A percentile compares a stretch with the other conserved stretches of the same genome.
phyloP scores from a whole-genome alignment of 2,888 invertebrate species.

The Oscheius myriophilus region DNA sequence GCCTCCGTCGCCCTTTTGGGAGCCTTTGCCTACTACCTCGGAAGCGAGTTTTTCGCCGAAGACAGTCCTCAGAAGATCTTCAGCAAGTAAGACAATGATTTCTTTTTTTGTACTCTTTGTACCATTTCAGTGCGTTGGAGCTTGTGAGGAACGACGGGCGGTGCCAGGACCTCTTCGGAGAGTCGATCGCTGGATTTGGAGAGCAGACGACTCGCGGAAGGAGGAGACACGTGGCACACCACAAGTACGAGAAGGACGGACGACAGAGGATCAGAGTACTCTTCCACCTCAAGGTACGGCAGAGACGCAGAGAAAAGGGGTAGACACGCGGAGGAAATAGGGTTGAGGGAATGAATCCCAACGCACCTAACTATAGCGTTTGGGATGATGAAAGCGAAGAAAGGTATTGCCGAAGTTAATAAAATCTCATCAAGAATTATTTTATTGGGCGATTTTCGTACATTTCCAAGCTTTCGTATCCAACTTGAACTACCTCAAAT shows the following conservation, averaged over 20 bases:
- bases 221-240: conserved; percentile 60
- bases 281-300: conserved; percentile 61
- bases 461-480: too few species aligned
- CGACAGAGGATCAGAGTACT: conserved; percentile 63
- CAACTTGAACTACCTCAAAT: too few species aligned
- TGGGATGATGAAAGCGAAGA: too few species aligned
- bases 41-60: conserved; percentile 59
- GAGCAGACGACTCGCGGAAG: conserved; percentile 56
- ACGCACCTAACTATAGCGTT: too few species aligned
- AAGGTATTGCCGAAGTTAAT: too few species aligned
- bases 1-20: conserved; percentile 59
- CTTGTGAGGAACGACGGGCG: conserved; percentile 59
- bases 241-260: conserved; percentile 64
- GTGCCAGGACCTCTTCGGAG: conserved; percentile 63
- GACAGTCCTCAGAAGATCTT: conserved; percentile 65
- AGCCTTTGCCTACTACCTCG: conserved; percentile 59
- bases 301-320: too few species aligned
- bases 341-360: too few species aligned
- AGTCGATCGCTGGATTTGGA: conserved; percentile 57
- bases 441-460: too few species aligned
- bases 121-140: conserved; percentile 42
- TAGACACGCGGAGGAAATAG: too few species aligned
- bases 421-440: too few species aligned
- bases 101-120: neutral
- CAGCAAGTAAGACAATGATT: conserved; percentile 38